Conservation (phyloP, 2,888 invertebrate genomes). For the Phyto melanocephala region DNA sequence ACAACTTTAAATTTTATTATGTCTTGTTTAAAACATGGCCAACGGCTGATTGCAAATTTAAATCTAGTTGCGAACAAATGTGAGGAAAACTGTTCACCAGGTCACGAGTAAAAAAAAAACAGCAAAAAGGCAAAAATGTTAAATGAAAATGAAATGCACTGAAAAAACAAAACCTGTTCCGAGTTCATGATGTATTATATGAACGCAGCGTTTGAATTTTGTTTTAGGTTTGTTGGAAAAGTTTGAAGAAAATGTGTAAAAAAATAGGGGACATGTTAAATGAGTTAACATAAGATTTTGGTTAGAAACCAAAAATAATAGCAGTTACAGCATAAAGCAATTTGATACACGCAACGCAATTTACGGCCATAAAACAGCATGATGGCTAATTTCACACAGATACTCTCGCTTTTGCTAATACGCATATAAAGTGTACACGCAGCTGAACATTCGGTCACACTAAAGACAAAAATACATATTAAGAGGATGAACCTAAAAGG, state of each 20-base stretch:
- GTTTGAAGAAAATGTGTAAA: not conserved
- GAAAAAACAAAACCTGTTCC: conserved; percentile 46
- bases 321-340: conserved; percentile 46
- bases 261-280: conserved; percentile 43
- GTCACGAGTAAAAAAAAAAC: not conserved
- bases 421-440: not conserved
- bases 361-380: conserved; percentile 37
- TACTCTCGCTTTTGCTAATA: not conserved
- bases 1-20: conserved; percentile 7
- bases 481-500: too few species aligned
- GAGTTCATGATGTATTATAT: conserved; percentile 44
- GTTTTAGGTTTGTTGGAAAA: conserved; percentile 20
- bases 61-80: conserved; percentile 10
- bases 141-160: conserved; percentile 6
- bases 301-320: conserved; percentile 52
- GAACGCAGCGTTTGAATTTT: not conserved
- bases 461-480: not conserved
- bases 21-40: not conserved
- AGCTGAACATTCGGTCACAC: not conserved
- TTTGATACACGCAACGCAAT: conserved; percentile 47
- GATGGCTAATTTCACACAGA: conserved; percentile 43
- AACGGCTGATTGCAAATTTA: conserved; percentile 33
- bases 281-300: conserved; percentile 58
- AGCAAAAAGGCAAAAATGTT: conserved; percentile 5
- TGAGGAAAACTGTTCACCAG: conserved; percentile 48